Evolutionary conservation across 2,113 vertebrate genomes (phyloP).

Genomic region (Toxostoma redivivum): DNA sequence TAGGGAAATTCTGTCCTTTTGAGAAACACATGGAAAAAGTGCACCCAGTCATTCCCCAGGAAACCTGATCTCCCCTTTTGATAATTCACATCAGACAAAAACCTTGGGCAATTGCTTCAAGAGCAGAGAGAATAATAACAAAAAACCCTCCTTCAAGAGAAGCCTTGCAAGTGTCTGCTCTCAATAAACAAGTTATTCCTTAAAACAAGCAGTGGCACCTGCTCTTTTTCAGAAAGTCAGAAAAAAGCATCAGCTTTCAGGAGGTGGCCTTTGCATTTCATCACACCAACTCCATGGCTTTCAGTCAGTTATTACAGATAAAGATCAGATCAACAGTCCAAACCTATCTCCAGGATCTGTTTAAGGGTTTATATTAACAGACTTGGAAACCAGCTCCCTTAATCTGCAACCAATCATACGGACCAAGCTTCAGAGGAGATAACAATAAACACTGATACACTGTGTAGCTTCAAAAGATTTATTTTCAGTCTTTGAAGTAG

Average conservation of each 20-base stretch:
- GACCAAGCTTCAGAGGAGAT: not conserved
- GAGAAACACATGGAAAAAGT: not conserved
- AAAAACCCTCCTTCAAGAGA: not conserved
- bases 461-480: constrained; percentile 28
- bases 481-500: constrained; percentile 39
- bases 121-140: not conserved
- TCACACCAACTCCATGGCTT: not conserved
- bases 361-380: constrained; percentile 57
- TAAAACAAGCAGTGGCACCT: not conserved
- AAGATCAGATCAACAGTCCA: not conserved
- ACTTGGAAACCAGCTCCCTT: not conserved
- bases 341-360: not conserved
- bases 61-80: not conserved
- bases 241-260: not conserved
- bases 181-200: not conserved
- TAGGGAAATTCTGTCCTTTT: not conserved
- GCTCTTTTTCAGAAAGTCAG: not conserved
- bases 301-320: not conserved
- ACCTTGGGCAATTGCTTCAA: not conserved
- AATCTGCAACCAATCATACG: not conserved
- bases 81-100: not conserved
- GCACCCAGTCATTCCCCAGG: not conserved
- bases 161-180: not conserved
- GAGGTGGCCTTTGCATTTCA: not conserved
- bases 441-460: not conserved